phyloP scores from a whole-genome alignment of 2,797 vertebrate genomes.

The Macropodus opercularis region DNA sequence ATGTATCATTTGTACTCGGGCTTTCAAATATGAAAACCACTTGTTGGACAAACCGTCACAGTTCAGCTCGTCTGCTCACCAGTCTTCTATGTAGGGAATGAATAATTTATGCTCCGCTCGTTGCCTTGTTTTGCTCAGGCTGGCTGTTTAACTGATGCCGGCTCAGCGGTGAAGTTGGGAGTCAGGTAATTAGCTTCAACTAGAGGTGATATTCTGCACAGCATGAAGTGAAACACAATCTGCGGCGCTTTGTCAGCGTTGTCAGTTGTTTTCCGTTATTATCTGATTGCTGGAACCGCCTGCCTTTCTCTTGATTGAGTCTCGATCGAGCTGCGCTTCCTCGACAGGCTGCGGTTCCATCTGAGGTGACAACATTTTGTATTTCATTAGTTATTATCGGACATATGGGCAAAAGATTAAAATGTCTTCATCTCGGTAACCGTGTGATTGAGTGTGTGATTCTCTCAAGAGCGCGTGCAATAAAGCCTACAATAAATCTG shows the following conservation, averaged over 20 bases:
- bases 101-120: background rate
- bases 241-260: background rate
- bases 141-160: slow-evolving; percentile 34
- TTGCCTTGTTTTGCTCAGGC: slow-evolving; percentile 1
- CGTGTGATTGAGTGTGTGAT: slow-evolving; percentile 1
- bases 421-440: background rate
- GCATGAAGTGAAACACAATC: slow-evolving; percentile 16
- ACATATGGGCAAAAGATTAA: background rate
- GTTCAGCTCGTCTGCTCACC: background rate
- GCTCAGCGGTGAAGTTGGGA: slow-evolving; percentile 27
- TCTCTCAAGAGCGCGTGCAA: slow-evolving; percentile 7
- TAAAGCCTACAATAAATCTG: slow-evolving; percentile 11
- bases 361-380: background rate
- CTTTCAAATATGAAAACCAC: background rate
- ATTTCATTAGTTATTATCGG: slow-evolving; percentile 1
- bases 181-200: slow-evolving; percentile 56
- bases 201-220: slow-evolving; percentile 30
- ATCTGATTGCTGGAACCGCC: background rate
- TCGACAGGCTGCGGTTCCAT: background rate
- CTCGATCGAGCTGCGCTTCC: background rate
- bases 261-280: background rate
- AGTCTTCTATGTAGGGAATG: background rate
- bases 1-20: background rate
- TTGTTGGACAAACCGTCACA: background rate
- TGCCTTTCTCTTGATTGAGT: slow-evolving; percentile 4